A percentile compares a stretch with the other conserved stretches of the same genome.
phyloP scores from a whole-genome alignment of 2,797 vertebrate species.

The Menidia menidia region DNA sequence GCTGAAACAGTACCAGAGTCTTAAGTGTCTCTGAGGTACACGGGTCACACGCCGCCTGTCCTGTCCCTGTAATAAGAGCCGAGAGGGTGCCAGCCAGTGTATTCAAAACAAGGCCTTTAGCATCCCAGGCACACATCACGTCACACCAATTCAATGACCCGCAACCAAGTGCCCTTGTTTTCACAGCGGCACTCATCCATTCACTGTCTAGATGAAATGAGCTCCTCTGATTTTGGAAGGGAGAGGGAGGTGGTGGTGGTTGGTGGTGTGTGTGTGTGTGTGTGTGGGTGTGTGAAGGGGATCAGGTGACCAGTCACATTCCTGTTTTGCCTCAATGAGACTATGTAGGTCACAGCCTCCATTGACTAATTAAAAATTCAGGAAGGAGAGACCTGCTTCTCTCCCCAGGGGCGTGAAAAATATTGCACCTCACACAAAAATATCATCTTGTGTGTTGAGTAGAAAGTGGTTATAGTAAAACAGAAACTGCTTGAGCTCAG shows the following conservation, averaged over 20 bases:
- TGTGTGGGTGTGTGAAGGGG: background rate
- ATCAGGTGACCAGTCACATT: conserved; percentile 67
- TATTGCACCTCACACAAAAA: conserved; percentile 10
- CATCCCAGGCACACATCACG: conserved; percentile 49
- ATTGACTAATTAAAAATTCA: conserved; percentile 79
- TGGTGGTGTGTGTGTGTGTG: background rate
- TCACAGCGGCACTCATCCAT: conserved; percentile 47
- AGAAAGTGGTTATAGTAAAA: background rate
- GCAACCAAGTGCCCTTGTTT: conserved; percentile 60
- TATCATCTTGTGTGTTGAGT: background rate
- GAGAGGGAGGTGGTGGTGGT: background rate
- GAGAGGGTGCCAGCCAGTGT: conserved; percentile 55
- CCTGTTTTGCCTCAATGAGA: conserved; percentile 41
- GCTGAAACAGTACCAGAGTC: conserved; percentile 73
- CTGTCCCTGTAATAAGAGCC: conserved; percentile 69
- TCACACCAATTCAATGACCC: conserved; percentile 58
- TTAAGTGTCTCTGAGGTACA: conserved; percentile 62
- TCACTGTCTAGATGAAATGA: conserved; percentile 52
- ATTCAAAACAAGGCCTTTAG: conserved; percentile 41
- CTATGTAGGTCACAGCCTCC: conserved; percentile 73
- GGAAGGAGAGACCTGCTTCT: conserved; percentile 60
- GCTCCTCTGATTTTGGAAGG: conserved; percentile 60
- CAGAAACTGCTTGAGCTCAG: background rate
- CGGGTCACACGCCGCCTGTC: conserved; percentile 59
- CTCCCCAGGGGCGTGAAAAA: conserved; percentile 11